Conservation (phyloP, 2,113 vertebrate genomes). For the Ictalurus punctatus region DNA sequence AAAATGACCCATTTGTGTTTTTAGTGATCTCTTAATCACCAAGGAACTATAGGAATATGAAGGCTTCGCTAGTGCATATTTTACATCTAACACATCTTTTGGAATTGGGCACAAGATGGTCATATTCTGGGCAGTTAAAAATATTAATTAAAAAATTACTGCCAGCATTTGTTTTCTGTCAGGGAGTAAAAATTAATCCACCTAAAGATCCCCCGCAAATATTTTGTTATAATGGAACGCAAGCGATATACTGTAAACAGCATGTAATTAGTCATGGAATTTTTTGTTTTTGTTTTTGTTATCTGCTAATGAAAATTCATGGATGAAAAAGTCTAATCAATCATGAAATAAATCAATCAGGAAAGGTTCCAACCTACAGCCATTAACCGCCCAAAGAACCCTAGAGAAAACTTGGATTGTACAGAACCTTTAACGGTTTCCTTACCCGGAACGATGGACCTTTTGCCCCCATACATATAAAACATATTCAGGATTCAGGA, state of each 20-base stretch:
- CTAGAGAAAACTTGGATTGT: not conserved
- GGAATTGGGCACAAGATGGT: not conserved
- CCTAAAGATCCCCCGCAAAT: not conserved
- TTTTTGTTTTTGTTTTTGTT: not conserved
- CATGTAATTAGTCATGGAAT: not conserved
- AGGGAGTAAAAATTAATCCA: not conserved
- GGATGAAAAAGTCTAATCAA: not conserved
- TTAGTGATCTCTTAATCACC: not conserved
- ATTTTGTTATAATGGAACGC: not conserved
- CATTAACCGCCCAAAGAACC: not conserved
- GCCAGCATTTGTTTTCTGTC: not conserved
- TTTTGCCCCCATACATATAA: not conserved
- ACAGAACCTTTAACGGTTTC: not conserved
- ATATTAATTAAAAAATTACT: not conserved
- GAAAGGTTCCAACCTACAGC: not conserved
- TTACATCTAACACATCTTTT: not conserved
- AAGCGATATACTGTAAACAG: not conserved
- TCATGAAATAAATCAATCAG: not conserved
- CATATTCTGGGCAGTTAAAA: not conserved
- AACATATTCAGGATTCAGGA: not conserved
- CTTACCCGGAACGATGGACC: not conserved
- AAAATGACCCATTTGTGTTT: constrained; percentile 4
- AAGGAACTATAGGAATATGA: not conserved
- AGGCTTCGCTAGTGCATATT: not conserved
- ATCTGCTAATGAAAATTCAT: not conserved